phyloP scores from a whole-genome alignment of 1,140 invertebrate species.

The Anadara kagoshimensis region DNA sequence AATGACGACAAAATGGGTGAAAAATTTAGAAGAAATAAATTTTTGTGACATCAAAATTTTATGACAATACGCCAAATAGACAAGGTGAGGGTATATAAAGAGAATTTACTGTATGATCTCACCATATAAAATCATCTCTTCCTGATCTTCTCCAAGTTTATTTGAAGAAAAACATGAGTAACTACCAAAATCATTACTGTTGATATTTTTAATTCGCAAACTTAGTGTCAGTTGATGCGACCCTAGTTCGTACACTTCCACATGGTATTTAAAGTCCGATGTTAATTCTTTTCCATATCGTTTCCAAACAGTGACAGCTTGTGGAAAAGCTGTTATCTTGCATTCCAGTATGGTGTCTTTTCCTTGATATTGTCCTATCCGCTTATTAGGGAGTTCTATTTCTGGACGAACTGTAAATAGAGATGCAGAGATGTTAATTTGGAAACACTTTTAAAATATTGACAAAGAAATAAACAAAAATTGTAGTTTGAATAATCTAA shows the following conservation, averaged over 20 bases:
- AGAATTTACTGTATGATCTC: too few relatives aligned
- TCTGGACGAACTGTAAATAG: slow-evolving; percentile 66
- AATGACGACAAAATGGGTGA: too few relatives aligned
- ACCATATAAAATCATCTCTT: slow-evolving; percentile 90
- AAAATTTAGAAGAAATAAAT: too few relatives aligned
- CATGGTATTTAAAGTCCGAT: slow-evolving; percentile 81
- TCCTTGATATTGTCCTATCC: slow-evolving; percentile 62
- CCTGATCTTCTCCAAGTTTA: slow-evolving; percentile 80
- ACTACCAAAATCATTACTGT: slow-evolving; percentile 45
- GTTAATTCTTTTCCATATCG: slow-evolving; percentile 74
- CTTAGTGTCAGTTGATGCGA: slow-evolving; percentile 79
- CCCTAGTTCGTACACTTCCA: slow-evolving; percentile 80
- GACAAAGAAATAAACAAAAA: too few relatives aligned
- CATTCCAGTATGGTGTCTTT: slow-evolving; percentile 83
- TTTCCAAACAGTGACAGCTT: slow-evolving; percentile 88
- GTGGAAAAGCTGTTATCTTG: slow-evolving; percentile 91
- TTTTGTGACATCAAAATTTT: too few relatives aligned
- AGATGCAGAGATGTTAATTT: too few relatives aligned
- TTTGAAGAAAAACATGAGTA: slow-evolving; percentile 52
- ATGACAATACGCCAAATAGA: too few relatives aligned
- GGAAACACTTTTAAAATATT: too few relatives aligned
- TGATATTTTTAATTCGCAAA: slow-evolving; percentile 46
- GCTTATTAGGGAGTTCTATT: slow-evolving; percentile 59
- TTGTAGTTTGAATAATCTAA: too few relatives aligned
- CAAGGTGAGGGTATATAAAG: too few relatives aligned